These are phyloP conservation scores for Eupithecia inturbata DNA, from an alignment of 2,888 invertebrate species.

Conservation along the genomic window DNA sequence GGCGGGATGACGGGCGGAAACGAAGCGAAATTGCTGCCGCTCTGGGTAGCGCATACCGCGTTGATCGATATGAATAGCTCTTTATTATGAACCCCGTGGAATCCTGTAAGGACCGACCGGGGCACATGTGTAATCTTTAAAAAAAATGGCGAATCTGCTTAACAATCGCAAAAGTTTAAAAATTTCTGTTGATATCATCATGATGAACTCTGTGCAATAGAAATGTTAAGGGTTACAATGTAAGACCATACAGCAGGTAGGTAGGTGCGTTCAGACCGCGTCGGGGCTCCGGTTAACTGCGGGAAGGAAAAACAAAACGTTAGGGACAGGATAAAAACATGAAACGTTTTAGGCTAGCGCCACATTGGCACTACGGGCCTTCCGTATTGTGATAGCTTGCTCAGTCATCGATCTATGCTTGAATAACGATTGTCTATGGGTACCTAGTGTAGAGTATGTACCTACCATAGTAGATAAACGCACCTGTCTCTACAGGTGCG, in stretches of 20 bases:
- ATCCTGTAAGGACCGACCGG: background rate
- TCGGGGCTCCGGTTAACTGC: slow-evolving; percentile 48
- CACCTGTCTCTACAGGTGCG: too few relatives aligned
- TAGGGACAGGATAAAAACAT: background rate
- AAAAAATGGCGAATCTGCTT: background rate
- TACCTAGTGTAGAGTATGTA: too few relatives aligned
- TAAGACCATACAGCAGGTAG: slow-evolving; percentile 27
- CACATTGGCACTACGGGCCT: too few relatives aligned
- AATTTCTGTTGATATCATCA: background rate
- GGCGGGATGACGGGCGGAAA: background rate
- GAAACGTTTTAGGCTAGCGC: too few relatives aligned
- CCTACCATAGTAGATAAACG: too few relatives aligned
- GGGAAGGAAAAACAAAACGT: slow-evolving; percentile 43
- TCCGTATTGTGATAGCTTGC: too few relatives aligned
- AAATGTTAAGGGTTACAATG: background rate
- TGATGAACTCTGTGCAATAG: background rate
- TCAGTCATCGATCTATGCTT: too few relatives aligned
- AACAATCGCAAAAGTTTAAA: background rate
- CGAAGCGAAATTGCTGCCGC: background rate
- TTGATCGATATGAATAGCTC: background rate
- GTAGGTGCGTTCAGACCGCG: slow-evolving; percentile 46
- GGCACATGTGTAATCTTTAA: background rate
- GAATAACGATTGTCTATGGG: too few relatives aligned
- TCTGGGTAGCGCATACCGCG: background rate
- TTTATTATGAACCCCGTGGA: background rate